Conservation (phyloP, 2,888 invertebrate species). For the Apamea sordens region DNA sequence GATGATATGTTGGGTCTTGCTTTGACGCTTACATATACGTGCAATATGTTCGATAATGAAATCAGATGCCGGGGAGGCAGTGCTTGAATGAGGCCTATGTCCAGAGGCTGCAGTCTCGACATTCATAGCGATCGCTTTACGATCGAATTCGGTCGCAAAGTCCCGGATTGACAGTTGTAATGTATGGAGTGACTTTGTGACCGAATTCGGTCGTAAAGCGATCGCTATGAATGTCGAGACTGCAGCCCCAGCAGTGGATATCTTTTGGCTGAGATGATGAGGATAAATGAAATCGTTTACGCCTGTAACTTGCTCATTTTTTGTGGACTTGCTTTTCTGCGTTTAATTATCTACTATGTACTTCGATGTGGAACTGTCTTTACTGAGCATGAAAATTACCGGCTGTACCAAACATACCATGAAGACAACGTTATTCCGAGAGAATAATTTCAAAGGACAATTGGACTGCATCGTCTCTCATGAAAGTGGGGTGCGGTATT, state of each 20-base stretch:
- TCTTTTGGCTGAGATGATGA: background rate
- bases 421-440: background rate
- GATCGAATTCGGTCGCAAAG: too few species aligned
- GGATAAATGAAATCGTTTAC: background rate
- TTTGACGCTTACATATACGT: background rate
- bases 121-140: too few species aligned
- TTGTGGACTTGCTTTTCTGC: background rate
- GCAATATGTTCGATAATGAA: background rate
- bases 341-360: too few species aligned
- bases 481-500: background rate
- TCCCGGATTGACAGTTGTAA: too few species aligned
- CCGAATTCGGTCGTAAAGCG: too few species aligned
- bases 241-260: too few species aligned
- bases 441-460: background rate
- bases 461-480: background rate
- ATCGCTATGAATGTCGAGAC: too few species aligned
- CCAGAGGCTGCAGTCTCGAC: background rate
- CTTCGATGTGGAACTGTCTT: background rate
- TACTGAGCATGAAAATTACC: background rate
- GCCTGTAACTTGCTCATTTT: background rate
- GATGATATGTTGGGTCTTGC: slow-evolving; percentile 4
- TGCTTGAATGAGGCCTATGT: background rate
- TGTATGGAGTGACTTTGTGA: too few species aligned
- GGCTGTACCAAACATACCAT: background rate
- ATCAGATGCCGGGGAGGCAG: background rate